Evolutionary conservation across 1,140 invertebrate species (phyloP).

Genomic region (Bemisia tabaci): DNA sequence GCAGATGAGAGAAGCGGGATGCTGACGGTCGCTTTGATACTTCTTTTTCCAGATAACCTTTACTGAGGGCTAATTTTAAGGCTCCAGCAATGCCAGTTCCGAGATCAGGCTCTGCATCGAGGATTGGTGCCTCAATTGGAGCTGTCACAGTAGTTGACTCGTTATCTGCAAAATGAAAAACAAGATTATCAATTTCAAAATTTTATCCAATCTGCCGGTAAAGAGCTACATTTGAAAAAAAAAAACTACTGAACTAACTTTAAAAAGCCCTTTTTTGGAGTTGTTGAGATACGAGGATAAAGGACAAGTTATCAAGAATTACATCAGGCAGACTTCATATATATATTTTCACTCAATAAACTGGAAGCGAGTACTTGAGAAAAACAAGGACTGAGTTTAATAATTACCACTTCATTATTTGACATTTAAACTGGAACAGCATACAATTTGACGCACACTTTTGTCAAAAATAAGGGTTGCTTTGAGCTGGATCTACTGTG

Average conservation of each 20-base stretch:
- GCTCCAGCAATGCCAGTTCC: constrained; percentile 84
- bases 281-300: too few species aligned
- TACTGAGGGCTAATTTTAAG: constrained; percentile 80
- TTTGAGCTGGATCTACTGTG: too few species aligned
- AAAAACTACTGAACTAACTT: not conserved
- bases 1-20: constrained; percentile 57
- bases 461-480: too few species aligned
- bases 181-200: not conserved
- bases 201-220: not conserved
- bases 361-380: too few species aligned
- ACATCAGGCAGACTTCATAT: too few species aligned
- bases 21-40: constrained; percentile 54
- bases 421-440: too few species aligned
- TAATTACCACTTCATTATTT: too few species aligned
- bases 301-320: too few species aligned
- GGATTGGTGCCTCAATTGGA: constrained; percentile 50
- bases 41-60: constrained; percentile 86
- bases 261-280: not conserved
- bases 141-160: constrained; percentile 29
- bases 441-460: too few species aligned
- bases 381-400: too few species aligned
- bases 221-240: not conserved
- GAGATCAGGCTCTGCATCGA: constrained; percentile 93
- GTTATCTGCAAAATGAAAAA: constrained; percentile 28
- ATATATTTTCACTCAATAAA: too few species aligned